A percentile compares a stretch with the other conserved stretches of the same genome.
Evolutionary conservation across 1,140 invertebrate species (phyloP).

Genomic region (Druon quercuslanigerum): DNA sequence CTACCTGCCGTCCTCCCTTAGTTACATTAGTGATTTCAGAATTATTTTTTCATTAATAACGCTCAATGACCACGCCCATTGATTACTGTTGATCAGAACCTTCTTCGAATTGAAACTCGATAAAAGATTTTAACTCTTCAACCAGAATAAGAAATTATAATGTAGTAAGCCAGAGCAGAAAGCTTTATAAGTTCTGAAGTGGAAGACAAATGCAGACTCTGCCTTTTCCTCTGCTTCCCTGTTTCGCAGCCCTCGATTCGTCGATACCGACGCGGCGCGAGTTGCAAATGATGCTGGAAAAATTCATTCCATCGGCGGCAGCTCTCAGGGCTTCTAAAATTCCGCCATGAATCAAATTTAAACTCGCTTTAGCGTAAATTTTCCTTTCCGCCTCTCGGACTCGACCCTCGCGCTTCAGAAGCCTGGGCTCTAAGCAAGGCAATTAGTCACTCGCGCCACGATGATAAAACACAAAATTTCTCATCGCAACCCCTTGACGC

Average conservation of each 20-base stretch:
- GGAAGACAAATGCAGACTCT: not conserved
- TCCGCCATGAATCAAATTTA: slow-evolving; percentile 68
- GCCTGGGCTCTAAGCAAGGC: slow-evolving; percentile 58
- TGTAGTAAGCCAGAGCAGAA: not conserved
- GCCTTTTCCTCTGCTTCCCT: not conserved
- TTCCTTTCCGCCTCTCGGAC: slow-evolving; percentile 48
- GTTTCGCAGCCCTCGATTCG: slow-evolving; percentile 34
- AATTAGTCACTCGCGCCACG: slow-evolving; percentile 62
- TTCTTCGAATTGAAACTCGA: too few relatives aligned
- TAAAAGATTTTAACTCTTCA: too few relatives aligned
- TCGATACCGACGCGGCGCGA: slow-evolving; percentile 38
- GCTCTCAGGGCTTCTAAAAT: slow-evolving; percentile 37
- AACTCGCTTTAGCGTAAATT: slow-evolving; percentile 65
- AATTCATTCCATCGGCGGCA: not conserved
- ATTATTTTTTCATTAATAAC: too few relatives aligned
- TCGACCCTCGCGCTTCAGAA: slow-evolving; percentile 38
- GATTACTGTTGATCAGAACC: too few relatives aligned
- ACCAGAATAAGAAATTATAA: not conserved
- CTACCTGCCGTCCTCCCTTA: too few relatives aligned
- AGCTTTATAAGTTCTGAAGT: not conserved
- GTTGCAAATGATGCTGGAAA: slow-evolving; percentile 37
- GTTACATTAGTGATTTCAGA: too few relatives aligned
- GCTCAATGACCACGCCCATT: too few relatives aligned
- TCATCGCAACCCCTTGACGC: slow-evolving; percentile 37
- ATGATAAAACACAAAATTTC: slow-evolving; percentile 60